Evolutionary conservation across 2,888 invertebrate species (phyloP).

Genomic region (Ischnus inquisitorius): DNA sequence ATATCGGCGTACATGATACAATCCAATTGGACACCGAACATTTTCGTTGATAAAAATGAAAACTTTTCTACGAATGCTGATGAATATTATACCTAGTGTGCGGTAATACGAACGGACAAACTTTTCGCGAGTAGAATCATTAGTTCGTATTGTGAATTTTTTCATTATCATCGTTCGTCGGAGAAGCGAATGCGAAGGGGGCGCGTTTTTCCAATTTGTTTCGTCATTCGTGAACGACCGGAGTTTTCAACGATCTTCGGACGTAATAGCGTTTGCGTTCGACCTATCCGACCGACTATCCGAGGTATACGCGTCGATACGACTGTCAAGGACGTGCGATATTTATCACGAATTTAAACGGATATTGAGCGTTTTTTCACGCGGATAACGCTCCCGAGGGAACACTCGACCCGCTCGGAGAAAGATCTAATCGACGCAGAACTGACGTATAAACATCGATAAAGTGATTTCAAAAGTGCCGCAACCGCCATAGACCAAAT

Average conservation of each 20-base stretch:
- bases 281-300: no score
- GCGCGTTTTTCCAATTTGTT: no score
- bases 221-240: no score
- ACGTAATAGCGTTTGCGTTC: no score
- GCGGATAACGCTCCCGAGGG: constrained; percentile 45
- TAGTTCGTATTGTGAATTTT: neutral
- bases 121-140: neutral
- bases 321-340: no score
- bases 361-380: constrained; percentile 39
- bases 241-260: no score
- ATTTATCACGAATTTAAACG: constrained; percentile 40
- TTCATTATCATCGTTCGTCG: no score
- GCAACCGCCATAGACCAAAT: constrained; percentile 27
- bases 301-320: no score
- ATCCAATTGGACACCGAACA: neutral
- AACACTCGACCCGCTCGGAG: neutral
- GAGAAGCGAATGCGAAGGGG: no score
- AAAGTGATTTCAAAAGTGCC: neutral
- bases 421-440: no score
- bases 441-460: no score
- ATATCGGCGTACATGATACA: constrained; percentile 17
- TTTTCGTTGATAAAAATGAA: neutral
- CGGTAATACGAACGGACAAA: neutral
- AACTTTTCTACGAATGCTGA: no score
- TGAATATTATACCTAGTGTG: neutral